Conservation (phyloP, 2,113 vertebrate species). For the Nesoenas mayeri region DNA sequence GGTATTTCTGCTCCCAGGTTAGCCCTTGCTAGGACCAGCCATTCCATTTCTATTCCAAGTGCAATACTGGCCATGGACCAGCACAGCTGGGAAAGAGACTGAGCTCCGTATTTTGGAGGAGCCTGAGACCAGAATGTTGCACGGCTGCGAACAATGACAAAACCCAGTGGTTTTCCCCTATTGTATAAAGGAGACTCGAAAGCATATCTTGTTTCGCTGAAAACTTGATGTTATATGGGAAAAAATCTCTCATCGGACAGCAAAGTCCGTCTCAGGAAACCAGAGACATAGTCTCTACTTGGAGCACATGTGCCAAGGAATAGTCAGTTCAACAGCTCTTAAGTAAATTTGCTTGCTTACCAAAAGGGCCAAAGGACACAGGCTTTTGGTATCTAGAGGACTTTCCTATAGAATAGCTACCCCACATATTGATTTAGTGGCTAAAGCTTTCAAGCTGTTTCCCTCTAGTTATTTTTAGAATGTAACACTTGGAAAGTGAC, state of each 20-base stretch:
- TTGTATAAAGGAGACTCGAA: not conserved
- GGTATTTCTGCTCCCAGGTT: not conserved
- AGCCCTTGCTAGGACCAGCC: not conserved
- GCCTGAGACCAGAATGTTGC: not conserved
- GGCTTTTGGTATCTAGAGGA: too few relatives aligned
- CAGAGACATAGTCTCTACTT: not conserved
- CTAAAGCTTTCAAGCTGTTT: too few relatives aligned
- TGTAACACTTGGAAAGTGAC: too few relatives aligned
- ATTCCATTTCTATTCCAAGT: not conserved
- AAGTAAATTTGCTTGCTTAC: too few relatives aligned
- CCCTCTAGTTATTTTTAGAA: too few relatives aligned
- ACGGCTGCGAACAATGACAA: not conserved
- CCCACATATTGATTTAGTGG: too few relatives aligned
- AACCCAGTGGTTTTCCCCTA: fast-evolving
- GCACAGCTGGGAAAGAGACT: fast-evolving
- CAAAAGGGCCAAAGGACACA: too few relatives aligned
- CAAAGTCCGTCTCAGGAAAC: not conserved
- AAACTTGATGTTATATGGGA: too few relatives aligned
- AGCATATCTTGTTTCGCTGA: not conserved
- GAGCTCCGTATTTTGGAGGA: not conserved
- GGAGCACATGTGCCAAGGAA: fast-evolving
- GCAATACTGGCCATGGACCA: fast-evolving
- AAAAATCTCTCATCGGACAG: too few relatives aligned
- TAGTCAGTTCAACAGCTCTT: not conserved
- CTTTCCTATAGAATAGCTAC: too few relatives aligned